A percentile compares a stretch with the other conserved stretches of the same genome.
phyloP scores from a whole-genome alignment of 2,113 vertebrate genomes.

The Phyllostomus hastatus region DNA sequence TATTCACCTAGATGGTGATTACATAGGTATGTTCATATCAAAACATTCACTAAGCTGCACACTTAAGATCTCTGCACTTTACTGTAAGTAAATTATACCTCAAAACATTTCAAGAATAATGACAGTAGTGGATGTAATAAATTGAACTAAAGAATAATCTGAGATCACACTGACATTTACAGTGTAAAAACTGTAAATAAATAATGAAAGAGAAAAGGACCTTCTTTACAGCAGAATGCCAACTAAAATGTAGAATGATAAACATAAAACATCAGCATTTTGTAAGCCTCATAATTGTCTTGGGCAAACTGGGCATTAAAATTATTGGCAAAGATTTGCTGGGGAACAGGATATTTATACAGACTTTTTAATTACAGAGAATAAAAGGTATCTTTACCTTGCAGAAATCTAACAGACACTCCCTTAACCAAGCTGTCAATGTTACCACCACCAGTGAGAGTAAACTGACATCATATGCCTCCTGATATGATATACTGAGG shows the following conservation, averaged over 20 bases:
- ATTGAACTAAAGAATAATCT: slow-evolving; percentile 4
- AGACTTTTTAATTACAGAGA: background rate
- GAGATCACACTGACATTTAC: background rate
- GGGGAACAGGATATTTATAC: background rate
- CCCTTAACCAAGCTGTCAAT: background rate
- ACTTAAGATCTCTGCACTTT: background rate
- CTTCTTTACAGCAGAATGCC: background rate
- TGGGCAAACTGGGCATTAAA: background rate
- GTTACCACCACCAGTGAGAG: background rate
- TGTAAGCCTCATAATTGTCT: background rate
- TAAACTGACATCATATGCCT: background rate
- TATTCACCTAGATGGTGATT: background rate
- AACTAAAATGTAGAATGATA: background rate
- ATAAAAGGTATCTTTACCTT: background rate
- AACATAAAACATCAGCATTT: background rate
- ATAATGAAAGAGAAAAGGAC: background rate
- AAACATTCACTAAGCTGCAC: background rate
- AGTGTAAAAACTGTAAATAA: slow-evolving; percentile 10
- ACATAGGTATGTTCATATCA: background rate
- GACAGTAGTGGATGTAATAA: background rate
- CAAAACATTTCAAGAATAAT: background rate
- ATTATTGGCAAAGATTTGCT: background rate
- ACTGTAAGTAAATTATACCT: background rate
- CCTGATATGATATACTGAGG: background rate
- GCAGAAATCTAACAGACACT: slow-evolving; percentile 20